phyloP scores from a whole-genome alignment of 2,113 vertebrate species.

The Sebastes schlegelii region DNA sequence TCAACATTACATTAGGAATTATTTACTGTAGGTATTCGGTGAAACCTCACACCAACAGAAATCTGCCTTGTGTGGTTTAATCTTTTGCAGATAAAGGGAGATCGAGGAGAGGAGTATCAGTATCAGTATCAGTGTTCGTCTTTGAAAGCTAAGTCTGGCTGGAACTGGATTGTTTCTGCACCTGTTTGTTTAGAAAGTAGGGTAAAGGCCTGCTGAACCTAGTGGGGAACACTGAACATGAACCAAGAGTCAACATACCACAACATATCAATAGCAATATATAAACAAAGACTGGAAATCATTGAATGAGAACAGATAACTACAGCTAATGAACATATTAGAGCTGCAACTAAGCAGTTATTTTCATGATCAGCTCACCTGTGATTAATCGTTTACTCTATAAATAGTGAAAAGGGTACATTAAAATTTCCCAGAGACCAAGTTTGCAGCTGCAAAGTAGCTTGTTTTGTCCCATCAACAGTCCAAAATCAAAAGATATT shows the following conservation, averaged over 20 bases:
- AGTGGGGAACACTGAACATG: neutral
- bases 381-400: neutral
- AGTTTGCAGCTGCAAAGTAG: neutral
- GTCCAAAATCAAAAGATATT: neutral
- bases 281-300: neutral
- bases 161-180: constrained; percentile 47
- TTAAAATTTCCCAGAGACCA: neutral
- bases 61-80: neutral
- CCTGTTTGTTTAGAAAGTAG: constrained; percentile 58
- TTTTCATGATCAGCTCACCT: neutral
- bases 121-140: neutral
- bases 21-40: constrained; percentile 15
- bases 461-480: neutral
- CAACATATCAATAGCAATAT: neutral
- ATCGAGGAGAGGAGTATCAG: neutral
- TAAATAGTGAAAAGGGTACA: neutral
- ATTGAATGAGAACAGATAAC: neutral
- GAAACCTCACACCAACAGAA: constrained; percentile 26
- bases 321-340: neutral
- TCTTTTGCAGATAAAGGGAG: constrained; percentile 8
- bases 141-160: constrained; percentile 32
- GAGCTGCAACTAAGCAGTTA: neutral
- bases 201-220: constrained; percentile 37
- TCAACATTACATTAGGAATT: constrained; percentile 20
- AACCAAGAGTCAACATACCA: constrained; percentile 15